phyloP scores from a whole-genome alignment of 2,888 invertebrate species.

The Punctoribates punctum region DNA sequence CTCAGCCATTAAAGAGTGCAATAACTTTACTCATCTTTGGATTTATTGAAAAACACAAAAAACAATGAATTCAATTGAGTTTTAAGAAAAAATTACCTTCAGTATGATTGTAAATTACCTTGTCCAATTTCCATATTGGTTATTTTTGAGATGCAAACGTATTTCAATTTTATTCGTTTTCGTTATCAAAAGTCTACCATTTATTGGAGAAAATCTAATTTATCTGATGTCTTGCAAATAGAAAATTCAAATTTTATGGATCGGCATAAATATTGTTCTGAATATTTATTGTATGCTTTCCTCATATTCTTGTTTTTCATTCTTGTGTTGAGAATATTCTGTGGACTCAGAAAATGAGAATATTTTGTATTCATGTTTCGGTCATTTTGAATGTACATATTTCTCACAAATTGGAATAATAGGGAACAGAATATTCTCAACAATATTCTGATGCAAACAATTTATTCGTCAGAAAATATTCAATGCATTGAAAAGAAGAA shows the following conservation, averaged over 20 bases:
- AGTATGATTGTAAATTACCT: too few species aligned
- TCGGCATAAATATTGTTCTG: neutral
- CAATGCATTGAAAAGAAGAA: neutral
- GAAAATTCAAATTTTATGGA: neutral
- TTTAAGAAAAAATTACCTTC: too few species aligned
- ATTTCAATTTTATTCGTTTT: too few species aligned
- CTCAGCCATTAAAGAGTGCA: too few species aligned
- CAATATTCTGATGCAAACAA: neutral
- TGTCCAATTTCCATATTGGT: too few species aligned
- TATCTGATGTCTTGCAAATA: neutral
- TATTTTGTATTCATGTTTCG: slow-evolving; percentile 12
- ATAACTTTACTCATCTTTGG: too few species aligned
- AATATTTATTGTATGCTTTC: neutral
- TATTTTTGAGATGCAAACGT: too few species aligned
- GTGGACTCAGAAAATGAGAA: neutral
- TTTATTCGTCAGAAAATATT: neutral
- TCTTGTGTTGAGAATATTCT: neutral
- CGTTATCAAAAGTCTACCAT: neutral
- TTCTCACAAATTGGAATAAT: neutral
- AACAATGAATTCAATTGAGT: too few species aligned
- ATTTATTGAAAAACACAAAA: too few species aligned
- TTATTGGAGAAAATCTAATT: neutral
- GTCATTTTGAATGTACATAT: slow-evolving; percentile 24
- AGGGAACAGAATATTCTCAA: neutral
- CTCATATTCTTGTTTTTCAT: neutral